Evolutionary conservation across 2,888 invertebrate species (phyloP), one percentile per base, ranked within the genome.

Genomic region (Aphidius colemani): DNA sequence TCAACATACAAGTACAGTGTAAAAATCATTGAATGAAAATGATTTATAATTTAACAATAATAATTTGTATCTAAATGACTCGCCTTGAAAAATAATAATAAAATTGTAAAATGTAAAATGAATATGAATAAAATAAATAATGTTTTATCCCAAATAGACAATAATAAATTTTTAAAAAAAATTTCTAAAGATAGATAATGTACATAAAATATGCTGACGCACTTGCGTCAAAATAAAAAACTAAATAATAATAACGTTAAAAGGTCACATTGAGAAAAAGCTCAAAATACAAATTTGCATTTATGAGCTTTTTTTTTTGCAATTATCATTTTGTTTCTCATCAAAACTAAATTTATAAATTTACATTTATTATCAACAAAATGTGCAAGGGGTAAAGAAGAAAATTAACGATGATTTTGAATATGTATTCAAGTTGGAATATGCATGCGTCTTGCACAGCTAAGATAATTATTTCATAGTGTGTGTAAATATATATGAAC

Each of bases 401-500:
- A 11, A 55, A 50, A 13, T 18, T 13, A 50, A 18, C 55, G 13
- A 39, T 43, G 11, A 41, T 43, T 55, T 55, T 55, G 30, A 30
- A 30, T 55, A 55, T 11, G 55, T 53, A 9, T 50, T 50, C 6
- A 18, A 50, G 13, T 18, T 50, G 18, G 13, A 8, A 13, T 50
- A 50, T 50, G 7, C 7, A 50, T 50, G 18, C 6, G 7, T 13
- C 30, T 30, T 30, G 30, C 5, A 30, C 5, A 30, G 30, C 5
- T 30, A 30, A 30, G 5, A 30, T 30, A 30, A 30, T 30, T 30
- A 30, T 30, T 43, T 40, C 10, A 53, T 11, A 40, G 11, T 53
- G 40, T 53, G 43, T 10, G 8, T 41, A 40, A 40, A 53, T 18
- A 41, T 11, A 13, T 13, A 55, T 7, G 64, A 66, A 66, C 67